These are phyloP conservation scores for Ciconia nigra DNA, from an alignment of 2,797 vertebrate species.

Conservation along the genomic window DNA sequence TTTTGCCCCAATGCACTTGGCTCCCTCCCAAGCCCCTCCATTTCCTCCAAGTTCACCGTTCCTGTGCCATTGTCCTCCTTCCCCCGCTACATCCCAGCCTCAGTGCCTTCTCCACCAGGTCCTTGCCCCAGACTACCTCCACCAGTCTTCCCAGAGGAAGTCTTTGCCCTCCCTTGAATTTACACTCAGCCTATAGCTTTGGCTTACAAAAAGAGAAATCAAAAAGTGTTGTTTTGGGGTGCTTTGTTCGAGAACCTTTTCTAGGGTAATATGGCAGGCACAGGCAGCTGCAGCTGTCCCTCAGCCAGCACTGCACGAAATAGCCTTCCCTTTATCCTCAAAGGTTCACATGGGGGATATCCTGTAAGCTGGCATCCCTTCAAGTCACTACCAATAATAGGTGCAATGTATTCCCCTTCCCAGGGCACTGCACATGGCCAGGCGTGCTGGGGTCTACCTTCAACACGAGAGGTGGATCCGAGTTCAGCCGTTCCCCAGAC, in stretches of 20 bases:
- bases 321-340: neutral
- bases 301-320: neutral
- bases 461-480: neutral
- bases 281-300: neutral
- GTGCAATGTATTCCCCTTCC: neutral
- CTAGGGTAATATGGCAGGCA: neutral
- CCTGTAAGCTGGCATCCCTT: neutral
- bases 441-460: neutral
- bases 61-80: neutral
- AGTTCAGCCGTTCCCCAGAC: neutral
- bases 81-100: neutral
- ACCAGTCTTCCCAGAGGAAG: neutral
- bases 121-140: neutral
- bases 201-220: neutral
- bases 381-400: neutral
- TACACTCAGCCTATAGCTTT: neutral
- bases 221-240: neutral
- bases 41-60: neutral
- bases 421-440: neutral
- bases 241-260: neutral
- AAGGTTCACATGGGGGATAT: neutral
- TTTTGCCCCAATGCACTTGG: neutral
- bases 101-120: neutral
- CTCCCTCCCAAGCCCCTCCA: neutral
- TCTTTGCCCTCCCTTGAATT: neutral